phyloP scores from a whole-genome alignment of 2,113 vertebrate species.

The Pagrus major region DNA sequence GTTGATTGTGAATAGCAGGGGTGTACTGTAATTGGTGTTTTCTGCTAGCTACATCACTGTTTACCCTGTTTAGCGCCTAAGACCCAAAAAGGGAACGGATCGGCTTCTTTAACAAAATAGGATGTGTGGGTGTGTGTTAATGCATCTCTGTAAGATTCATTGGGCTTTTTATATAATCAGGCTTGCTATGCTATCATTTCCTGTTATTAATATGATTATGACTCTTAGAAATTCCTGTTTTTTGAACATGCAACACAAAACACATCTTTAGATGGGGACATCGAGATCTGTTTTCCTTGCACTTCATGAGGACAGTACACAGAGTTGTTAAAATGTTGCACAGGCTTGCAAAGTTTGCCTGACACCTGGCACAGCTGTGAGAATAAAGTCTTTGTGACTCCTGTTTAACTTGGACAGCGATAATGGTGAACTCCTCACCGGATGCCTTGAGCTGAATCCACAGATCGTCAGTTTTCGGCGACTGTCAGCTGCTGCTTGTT shows the following conservation, averaged over 20 bases:
- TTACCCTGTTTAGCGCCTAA: slow-evolving; percentile 61
- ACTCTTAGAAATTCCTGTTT: not conserved
- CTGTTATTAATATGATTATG: not conserved
- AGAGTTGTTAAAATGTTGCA: slow-evolving; percentile 51
- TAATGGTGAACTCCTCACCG: slow-evolving; percentile 50
- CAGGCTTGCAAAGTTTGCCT: slow-evolving; percentile 54
- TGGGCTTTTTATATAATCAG: slow-evolving; percentile 21
- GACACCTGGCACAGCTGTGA: slow-evolving; percentile 48
- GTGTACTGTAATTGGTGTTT: slow-evolving; percentile 78
- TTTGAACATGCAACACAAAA: not conserved
- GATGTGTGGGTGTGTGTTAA: slow-evolving; percentile 66
- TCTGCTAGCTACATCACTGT: slow-evolving; percentile 67
- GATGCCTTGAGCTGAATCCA: slow-evolving; percentile 24
- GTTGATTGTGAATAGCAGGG: slow-evolving; percentile 68
- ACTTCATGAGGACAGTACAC: slow-evolving; percentile 12
- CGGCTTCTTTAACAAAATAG: slow-evolving; percentile 53
- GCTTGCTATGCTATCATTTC: not conserved
- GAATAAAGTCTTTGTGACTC: slow-evolving; percentile 38
- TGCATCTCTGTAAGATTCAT: slow-evolving; percentile 39
- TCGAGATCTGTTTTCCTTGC: not conserved
- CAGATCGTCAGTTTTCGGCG: not conserved
- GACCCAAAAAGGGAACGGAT: slow-evolving; percentile 47
- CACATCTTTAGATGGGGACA: not conserved
- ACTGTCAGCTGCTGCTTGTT: slow-evolving; percentile 1
- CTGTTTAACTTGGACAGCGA: slow-evolving; percentile 40